Base-by-base conservation (phyloP, 2,113 vertebrate species). In the Brevimyrus niger region DNA sequence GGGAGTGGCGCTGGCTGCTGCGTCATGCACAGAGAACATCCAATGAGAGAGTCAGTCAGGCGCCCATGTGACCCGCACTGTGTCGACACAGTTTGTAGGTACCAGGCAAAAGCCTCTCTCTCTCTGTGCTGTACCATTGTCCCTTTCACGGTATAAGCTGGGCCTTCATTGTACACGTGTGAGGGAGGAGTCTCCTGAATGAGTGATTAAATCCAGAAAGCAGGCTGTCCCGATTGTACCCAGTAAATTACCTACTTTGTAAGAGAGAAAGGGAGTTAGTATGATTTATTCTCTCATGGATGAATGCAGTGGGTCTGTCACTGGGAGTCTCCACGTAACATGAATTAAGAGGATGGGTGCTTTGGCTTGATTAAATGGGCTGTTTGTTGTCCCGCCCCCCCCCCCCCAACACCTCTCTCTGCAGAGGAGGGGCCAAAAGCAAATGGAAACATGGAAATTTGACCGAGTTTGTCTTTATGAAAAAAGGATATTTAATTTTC, bases 341-440 rank as follows among this genome's bases (percentile, higher is more conserved):
- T 86, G 47, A 86, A 50, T 50, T 87, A 86, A 89, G 90, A 89
- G 35, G 65, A 73, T 89, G 51, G 23, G 69, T 19, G 47, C 65
- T 65, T 50, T 87, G 35, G 80, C 88, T 65, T 23, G 76, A 69
- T 21, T 89, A 90, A 90, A 89, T 80, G 73, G 73, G 4, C 6
- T 21, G 31, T 19, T 38, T 76, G 11, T 80, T 38, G 31, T 19
- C 4, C 15, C 15, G 2, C 35, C 31, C 15, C 15, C 31, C 27
- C n/a, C n/a, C n/a, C n/a, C n/a, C n/a, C n/a, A n/a, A 1, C 44
- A 10, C 61, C 88, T 91, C 61, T 87, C 86, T 92, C n/a, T 80
- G 21, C 23, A 35, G 47, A 48, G 9, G 46, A 44, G 48, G 23
- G 19, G 53, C 69, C 44, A 88, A 23, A 13, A 84, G 82, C 44